Evolutionary conservation across 2,888 invertebrate genomes (phyloP), one percentile per base, ranked within the genome.

Genomic region (Andricus curvator): DNA sequence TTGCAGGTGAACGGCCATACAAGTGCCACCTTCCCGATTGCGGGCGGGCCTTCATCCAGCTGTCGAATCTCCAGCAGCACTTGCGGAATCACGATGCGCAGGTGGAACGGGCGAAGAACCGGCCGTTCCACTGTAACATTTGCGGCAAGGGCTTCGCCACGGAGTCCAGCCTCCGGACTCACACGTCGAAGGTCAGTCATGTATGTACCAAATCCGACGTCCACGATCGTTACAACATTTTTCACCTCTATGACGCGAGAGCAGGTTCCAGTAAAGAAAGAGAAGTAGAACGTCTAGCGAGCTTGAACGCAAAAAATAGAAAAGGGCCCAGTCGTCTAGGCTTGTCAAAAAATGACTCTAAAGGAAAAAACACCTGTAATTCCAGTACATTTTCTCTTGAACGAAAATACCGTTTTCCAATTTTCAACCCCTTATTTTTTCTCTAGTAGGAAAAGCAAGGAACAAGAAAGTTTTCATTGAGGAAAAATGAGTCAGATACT

Each of bases 71-170:
- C 17, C 98, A 99, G 92, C 99, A 99, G 93, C 98, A 99, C 93
- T 95, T 98, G 85, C 94, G 98, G 86, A 99, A 98, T 94, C 98
- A 99, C 93, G 99, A 98, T 92, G 98, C 98, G 81, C 98, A 98
- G 93, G 97, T 98, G 86, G 98, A 98, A 91, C 95, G 98, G 87
- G 98, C 98, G 91, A 98, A 98, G 93, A 98, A 98, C 94, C 95
- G 98, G 84, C 98, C 98, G 78, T 98, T 98, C 93, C 98, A 98
- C 92, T 99, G 99, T 93, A 97, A 97, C 93, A 98, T 98, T 89
- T 99, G 99, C 93, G 98, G 98, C 80, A 98, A 99, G 92, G 98
- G 98, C 67, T 99, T 99, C 93, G 98, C 98, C 82, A 98, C 98
- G 68, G 98, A 99, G 92, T 98, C 98, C 93, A 98, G 98, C 93